Conservation (phyloP, 2,113 vertebrate genomes). For the Bubo scandiacus region DNA sequence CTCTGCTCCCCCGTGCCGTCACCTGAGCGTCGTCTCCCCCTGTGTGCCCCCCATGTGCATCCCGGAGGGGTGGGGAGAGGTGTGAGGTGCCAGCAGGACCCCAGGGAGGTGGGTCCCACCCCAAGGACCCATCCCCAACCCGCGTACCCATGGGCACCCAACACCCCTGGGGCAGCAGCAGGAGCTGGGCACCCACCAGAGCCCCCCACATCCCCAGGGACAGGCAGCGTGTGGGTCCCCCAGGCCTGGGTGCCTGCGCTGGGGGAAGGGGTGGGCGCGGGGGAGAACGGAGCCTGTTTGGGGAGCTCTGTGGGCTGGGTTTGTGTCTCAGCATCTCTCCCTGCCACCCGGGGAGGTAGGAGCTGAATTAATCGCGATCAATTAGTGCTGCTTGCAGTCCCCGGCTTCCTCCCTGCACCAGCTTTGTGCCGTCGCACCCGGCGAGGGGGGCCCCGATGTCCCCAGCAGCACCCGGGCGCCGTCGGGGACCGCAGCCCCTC, state of each 20-base stretch:
- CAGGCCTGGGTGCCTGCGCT: neutral
- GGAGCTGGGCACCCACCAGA: neutral
- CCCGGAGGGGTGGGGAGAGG: neutral
- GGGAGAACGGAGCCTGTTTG: neutral
- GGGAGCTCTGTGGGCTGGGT: conserved; percentile 38
- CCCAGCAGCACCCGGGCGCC: neutral
- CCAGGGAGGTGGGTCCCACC: neutral
- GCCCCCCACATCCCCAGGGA: neutral
- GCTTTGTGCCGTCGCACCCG: conserved; percentile 7
- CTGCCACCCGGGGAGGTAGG: conserved; percentile 53
- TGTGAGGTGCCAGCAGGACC: neutral
- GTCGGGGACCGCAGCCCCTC: neutral
- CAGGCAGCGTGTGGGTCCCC: neutral
- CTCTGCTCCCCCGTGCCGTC: neutral
- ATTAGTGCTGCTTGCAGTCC: conserved; percentile 61
- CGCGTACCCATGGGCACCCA: neutral
- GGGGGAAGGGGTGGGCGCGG: neutral
- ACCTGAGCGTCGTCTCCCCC: fast-evolving
- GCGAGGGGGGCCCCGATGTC: neutral
- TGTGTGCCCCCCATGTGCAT: neutral
- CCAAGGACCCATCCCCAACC: neutral
- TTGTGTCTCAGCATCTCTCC: conserved; percentile 49
- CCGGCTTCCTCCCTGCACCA: conserved; percentile 49
- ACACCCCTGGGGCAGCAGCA: neutral
- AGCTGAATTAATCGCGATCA: conserved; percentile 67